Evolutionary conservation across 2,113 vertebrate genomes (phyloP).

Genomic region (Aptenodytes patagonicus): DNA sequence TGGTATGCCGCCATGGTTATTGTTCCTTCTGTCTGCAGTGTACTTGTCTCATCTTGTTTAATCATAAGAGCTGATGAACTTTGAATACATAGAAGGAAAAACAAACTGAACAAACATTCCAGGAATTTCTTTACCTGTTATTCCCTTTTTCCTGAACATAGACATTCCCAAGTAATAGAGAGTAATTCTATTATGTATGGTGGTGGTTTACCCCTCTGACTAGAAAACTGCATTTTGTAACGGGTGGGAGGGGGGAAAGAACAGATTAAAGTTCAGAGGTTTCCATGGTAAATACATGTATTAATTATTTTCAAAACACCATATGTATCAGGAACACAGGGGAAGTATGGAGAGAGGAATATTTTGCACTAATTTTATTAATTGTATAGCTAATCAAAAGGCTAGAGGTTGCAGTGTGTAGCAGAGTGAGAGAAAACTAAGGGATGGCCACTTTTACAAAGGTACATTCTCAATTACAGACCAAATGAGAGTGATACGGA

Average conservation of each 20-base stretch:
- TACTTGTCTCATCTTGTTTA: not conserved
- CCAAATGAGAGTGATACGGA: not conserved
- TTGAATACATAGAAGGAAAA: not conserved
- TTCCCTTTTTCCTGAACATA: not conserved
- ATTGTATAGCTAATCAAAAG: not conserved
- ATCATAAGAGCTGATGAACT: not conserved
- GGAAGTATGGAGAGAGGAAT: not conserved
- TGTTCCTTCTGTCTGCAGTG: not conserved
- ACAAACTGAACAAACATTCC: not conserved
- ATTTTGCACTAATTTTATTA: not conserved
- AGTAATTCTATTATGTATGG: not conserved
- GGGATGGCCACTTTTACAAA: not conserved
- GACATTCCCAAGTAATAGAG: not conserved
- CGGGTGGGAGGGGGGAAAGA: not conserved
- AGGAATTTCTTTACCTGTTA: not conserved
- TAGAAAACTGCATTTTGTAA: not conserved
- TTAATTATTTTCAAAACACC: not conserved
- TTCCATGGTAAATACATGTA: not conserved
- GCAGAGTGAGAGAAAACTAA: not conserved
- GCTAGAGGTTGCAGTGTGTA: not conserved
- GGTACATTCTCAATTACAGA: not conserved
- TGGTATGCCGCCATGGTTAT: rapidly evolving
- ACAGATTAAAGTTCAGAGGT: not conserved
- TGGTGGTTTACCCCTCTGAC: not conserved
- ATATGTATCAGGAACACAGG: not conserved